A percentile compares a stretch with the other conserved stretches of the same genome.
Conservation (phyloP, 2,888 invertebrate species). For the Drosophila anomelani region DNA sequence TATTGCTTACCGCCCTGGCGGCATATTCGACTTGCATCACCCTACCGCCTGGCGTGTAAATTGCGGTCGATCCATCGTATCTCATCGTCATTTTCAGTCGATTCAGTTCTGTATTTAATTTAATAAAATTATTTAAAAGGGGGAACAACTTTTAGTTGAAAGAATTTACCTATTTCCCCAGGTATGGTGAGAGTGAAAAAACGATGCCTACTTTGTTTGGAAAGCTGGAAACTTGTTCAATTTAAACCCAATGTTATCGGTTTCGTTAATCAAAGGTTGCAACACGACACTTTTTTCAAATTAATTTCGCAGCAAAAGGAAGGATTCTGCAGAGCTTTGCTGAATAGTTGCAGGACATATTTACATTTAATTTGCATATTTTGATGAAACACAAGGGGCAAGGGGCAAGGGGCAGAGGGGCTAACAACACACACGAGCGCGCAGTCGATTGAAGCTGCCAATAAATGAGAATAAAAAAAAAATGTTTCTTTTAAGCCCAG, state of each 20-base stretch:
- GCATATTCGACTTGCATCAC: slow-evolving; percentile 99
- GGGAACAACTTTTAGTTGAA: slow-evolving; percentile 32
- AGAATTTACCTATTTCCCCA: background rate
- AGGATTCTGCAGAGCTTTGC: background rate
- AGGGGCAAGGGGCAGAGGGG: background rate
- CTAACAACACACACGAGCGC: background rate
- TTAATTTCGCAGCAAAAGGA: background rate
- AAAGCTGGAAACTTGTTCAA: background rate
- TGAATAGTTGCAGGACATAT: slow-evolving; percentile 35
- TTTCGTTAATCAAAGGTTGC: background rate
- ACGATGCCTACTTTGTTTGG: background rate
- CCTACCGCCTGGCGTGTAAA: slow-evolving; percentile 99
- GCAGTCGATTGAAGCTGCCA: background rate
- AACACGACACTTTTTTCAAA: background rate
- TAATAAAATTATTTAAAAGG: slow-evolving; percentile 10
- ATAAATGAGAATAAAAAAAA: background rate
- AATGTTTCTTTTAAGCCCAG: background rate
- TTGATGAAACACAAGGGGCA: slow-evolving; percentile 31
- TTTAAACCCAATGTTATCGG: background rate
- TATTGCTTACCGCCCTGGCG: slow-evolving; percentile 98
- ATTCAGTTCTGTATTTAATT: slow-evolving; percentile 23
- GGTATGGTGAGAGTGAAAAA: too few species aligned
- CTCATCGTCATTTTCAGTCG: slow-evolving; percentile 91
- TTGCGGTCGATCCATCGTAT: slow-evolving; percentile 99
- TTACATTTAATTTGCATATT: slow-evolving; percentile 84